Conservation (phyloP, 1,140 invertebrate genomes). For the Sycophaga agraensis region DNA sequence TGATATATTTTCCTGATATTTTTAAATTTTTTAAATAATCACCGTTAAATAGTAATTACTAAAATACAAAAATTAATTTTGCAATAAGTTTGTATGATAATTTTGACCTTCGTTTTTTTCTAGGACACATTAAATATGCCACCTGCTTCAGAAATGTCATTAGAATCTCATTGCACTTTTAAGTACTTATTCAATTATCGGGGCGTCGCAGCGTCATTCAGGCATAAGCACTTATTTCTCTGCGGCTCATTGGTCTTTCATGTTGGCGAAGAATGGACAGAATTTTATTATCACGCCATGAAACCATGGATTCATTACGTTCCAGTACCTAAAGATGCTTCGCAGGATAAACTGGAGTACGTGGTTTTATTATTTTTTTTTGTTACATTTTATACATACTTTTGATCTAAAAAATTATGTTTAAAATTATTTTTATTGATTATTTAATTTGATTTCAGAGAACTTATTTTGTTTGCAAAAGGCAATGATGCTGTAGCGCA, state of each 20-base stretch:
- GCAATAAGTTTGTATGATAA: too few species aligned
- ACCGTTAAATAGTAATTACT: too few species aligned
- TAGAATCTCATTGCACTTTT: conserved; percentile 91
- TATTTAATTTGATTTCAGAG: conserved; percentile 47
- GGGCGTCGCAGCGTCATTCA: conserved; percentile 94
- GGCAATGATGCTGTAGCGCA: conserved; percentile 74
- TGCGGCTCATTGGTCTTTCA: conserved; percentile 95
- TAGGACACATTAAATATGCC: conserved; percentile 82
- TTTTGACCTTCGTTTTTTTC: conserved; percentile 27
- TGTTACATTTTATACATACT: conserved; percentile 19
- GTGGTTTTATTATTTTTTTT: conserved; percentile 28
- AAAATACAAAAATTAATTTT: too few species aligned
- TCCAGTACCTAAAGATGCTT: conserved; percentile 75
- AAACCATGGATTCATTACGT: conserved; percentile 97
- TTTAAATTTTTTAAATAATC: too few species aligned
- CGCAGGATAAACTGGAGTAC: conserved; percentile 66
- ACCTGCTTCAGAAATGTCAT: conserved; percentile 83
- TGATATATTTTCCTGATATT: too few species aligned
- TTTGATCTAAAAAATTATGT: neutral
- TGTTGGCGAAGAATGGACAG: conserved; percentile 91
- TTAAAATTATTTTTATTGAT: conserved; percentile 24
- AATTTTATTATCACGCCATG: conserved; percentile 91
- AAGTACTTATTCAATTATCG: conserved; percentile 96
- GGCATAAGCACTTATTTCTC: conserved; percentile 94
- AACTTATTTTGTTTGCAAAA: conserved; percentile 76